phyloP scores from a whole-genome alignment of 2,888 invertebrate genomes.

The Apodemia hepburni region DNA sequence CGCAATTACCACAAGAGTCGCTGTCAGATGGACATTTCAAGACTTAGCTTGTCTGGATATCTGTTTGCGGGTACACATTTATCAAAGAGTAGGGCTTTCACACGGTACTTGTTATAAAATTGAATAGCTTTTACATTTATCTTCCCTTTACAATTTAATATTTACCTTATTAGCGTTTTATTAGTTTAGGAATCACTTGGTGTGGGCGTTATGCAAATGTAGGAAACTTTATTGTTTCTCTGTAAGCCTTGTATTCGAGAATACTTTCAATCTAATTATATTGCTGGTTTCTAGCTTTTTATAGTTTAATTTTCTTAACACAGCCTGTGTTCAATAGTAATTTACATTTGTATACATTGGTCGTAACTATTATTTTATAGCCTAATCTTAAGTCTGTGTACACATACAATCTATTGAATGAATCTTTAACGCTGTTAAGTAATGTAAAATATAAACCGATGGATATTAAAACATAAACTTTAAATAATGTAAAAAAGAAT shows the following conservation, averaged over 20 bases:
- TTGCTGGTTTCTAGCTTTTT: not conserved
- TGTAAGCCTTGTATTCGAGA: not conserved
- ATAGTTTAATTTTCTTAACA: conserved; percentile 1
- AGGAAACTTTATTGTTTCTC: not conserved
- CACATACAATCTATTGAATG: not conserved
- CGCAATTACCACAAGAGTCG: conserved; percentile 52
- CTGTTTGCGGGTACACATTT: conserved; percentile 43
- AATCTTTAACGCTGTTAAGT: not conserved
- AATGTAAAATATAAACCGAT: too few relatives aligned
- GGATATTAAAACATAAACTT: too few relatives aligned
- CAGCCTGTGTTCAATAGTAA: not conserved
- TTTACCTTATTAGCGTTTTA: conserved; percentile 2
- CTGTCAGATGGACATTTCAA: conserved; percentile 48
- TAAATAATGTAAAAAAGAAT: too few relatives aligned
- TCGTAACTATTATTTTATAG: not conserved
- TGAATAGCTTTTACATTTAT: conserved; percentile 14
- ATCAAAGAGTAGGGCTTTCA: conserved; percentile 36
- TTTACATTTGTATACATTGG: not conserved
- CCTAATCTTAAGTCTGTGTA: not conserved
- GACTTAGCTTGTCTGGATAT: conserved; percentile 43
- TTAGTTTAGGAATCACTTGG: not conserved
- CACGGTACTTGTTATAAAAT: conserved; percentile 14
- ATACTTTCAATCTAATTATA: not conserved
- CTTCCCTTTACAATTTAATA: not conserved
- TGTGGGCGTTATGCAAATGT: conserved; percentile 1